Evolutionary conservation across 2,888 invertebrate genomes (phyloP), one percentile per base, ranked within the genome.

Genomic region (Melieria picta): DNA sequence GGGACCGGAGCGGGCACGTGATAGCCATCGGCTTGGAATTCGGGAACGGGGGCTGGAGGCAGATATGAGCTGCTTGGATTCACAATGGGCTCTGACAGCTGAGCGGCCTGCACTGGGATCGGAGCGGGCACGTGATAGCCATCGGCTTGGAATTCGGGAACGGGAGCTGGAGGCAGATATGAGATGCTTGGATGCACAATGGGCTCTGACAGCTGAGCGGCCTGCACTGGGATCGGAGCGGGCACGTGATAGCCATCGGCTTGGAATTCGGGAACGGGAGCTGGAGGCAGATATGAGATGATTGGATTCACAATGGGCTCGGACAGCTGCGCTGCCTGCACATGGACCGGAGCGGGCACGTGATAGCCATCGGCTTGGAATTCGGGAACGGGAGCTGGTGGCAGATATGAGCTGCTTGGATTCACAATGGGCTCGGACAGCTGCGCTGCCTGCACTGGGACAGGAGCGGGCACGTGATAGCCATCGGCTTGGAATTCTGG

Each of bases 281-380:
- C 70, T 43, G 72, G 72, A 58, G 67, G 77, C 70, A 65, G 50
- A 52, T 72, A 69, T 58, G 71, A 68, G 30, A 5, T 61, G 13
- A 63, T 10, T 13, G 58, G 58, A 4, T n/a, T 4, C 16, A 16
- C 16, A 16, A 16, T 16, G 16, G 16, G 16, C 16, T 16, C 16
- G 1, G 16, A 16, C 16, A 16, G 16, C 16, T 16, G 16, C 2
- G 16, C 16, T 1, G 16, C 16, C 16, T 16, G 16, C 16, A 16
- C 16, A 2, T 1, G 16, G 2, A 2, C 16, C 1, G 16, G 16
- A 16, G 16, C 16, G 16, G 2, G 16, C 16, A 16, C 16, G 16
- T 16, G 16, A 16, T 16, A 50, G 7, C 9, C 11, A 10, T 11
- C 50, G 11, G 11, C 7, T 7, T 11, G 11, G 50, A 11, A 10